These are phyloP conservation scores for Salvelinus fontinalis DNA, from an alignment of 2,113 vertebrate genomes.

Conservation along the genomic window DNA sequence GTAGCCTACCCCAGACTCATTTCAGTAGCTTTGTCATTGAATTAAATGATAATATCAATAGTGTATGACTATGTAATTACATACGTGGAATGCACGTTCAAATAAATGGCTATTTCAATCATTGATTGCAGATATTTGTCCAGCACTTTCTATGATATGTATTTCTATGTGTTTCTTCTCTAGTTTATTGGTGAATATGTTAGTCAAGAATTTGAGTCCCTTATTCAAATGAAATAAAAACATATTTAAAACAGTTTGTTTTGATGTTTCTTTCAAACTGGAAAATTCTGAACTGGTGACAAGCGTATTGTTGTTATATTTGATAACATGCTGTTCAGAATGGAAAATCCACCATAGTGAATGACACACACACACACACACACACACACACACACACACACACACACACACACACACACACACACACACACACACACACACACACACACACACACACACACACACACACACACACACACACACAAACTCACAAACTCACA, in stretches of 20 bases:
- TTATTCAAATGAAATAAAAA: neutral
- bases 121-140: too few species aligned
- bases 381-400: conserved; percentile 3
- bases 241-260: neutral
- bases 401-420: neutral
- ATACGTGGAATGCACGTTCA: neutral
- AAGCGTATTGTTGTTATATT: neutral
- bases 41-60: neutral
- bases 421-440: neutral
- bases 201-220: neutral
- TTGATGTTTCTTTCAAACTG: neutral
- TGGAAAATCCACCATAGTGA: neutral
- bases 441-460: neutral
- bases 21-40: neutral
- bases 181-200: neutral
- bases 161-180: neutral
- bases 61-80: neutral
- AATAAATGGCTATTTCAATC: too few species aligned
- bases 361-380: neutral
- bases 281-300: neutral
- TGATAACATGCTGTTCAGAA: conserved; percentile 1
- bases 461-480: conserved; percentile 17
- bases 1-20: conserved; percentile 17
- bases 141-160: neutral
- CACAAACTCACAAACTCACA: conserved; percentile 11